Conservation (phyloP, 1,140 invertebrate species). For the Dinoponera quadriceps region DNA sequence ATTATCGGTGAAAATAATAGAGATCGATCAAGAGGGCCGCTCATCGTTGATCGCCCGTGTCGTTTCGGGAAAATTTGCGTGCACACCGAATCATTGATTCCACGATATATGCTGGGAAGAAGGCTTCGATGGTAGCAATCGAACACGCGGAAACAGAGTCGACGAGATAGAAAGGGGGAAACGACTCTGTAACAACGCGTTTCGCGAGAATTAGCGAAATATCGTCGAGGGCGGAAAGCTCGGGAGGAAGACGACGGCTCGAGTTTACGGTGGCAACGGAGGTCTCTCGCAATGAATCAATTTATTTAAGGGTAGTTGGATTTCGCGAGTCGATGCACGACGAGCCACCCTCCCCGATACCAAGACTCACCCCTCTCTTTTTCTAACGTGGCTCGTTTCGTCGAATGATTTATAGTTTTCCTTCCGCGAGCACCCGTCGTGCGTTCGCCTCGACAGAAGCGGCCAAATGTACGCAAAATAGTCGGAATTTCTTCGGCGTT, state of each 20-base stretch:
- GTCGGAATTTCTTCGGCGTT: constrained; percentile 74
- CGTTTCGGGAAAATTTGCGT: neutral
- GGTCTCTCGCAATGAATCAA: constrained; percentile 84
- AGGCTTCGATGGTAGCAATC: neutral
- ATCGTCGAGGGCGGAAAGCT: constrained; percentile 71
- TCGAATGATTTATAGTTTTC: constrained; percentile 84
- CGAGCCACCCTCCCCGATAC: constrained; percentile 67
- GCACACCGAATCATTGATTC: neutral
- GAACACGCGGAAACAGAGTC: neutral
- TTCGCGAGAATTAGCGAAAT: constrained; percentile 82
- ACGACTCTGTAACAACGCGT: constrained; percentile 45
- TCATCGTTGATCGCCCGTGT: neutral
- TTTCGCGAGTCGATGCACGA: constrained; percentile 85
- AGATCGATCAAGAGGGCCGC: constrained; percentile 25
- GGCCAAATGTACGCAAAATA: constrained; percentile 80
- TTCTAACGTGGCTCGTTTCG: constrained; percentile 73
- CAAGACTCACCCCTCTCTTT: constrained; percentile 53
- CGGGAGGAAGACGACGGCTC: constrained; percentile 11
- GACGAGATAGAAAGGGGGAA: no score
- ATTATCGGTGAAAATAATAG: constrained; percentile 43
- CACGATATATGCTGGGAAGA: neutral
- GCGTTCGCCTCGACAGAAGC: constrained; percentile 36
- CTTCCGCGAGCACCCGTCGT: constrained; percentile 74
- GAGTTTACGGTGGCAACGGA: constrained; percentile 70
- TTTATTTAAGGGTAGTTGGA: constrained; percentile 86